A percentile compares a stretch with the other conserved stretches of the same genome.
Conservation (phyloP, 2,888 invertebrate genomes). For the Epistrophella euchroma region DNA sequence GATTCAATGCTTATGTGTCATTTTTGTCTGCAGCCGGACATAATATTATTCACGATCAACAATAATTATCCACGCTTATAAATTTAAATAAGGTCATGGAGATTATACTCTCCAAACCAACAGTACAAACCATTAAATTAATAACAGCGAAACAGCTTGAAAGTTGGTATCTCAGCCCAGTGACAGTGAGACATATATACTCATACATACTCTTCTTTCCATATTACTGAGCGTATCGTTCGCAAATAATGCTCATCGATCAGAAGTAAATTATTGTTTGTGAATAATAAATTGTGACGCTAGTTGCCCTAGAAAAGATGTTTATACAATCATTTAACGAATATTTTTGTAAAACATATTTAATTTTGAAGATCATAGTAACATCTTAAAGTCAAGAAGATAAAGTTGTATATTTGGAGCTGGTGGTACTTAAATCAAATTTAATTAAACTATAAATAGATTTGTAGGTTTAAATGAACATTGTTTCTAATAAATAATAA, state of each 20-base stretch:
- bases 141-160: background rate
- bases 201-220: background rate
- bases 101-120: background rate
- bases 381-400: background rate
- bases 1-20: background rate
- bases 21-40: background rate
- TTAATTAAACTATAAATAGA: too few species aligned
- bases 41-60: slow-evolving; percentile 16
- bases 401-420: background rate
- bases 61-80: slow-evolving; percentile 25
- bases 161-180: background rate
- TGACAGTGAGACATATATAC: background rate
- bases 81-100: slow-evolving; percentile 60
- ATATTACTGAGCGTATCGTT: background rate
- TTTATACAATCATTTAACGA: slow-evolving; percentile 48
- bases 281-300: slow-evolving; percentile 22
- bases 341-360: slow-evolving; percentile 14
- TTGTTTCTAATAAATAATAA: too few species aligned
- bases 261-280: slow-evolving; percentile 18
- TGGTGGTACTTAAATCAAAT: too few species aligned
- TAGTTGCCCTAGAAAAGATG: slow-evolving; percentile 43
- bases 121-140: background rate
- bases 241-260: slow-evolving; percentile 23
- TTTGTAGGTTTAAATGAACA: too few species aligned
- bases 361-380: slow-evolving; percentile 5